Evolutionary conservation across 2,888 invertebrate genomes (phyloP), one percentile per base, ranked within the genome.

Genomic region (Antheraea assamensis): DNA sequence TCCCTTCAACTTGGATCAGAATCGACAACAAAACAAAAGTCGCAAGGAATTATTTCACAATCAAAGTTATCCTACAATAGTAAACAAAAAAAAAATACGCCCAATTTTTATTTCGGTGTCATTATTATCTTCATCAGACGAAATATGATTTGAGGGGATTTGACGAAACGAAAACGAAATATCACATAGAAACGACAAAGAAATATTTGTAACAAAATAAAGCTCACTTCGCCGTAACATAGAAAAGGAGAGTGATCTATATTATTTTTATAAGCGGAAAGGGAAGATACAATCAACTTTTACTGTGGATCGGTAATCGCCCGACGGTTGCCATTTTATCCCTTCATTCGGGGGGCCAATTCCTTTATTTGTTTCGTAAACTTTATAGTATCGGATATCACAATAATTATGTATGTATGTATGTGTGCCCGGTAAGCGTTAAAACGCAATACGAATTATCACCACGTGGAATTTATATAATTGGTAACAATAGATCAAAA

Each of bases 201-300:
- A n/a, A 68, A 68, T 68, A 17, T 66, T 15, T 27, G 68, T 68
- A 68, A 35, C 68, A 35, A 35, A 68, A 35, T 68, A 68, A 31
- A 68, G 68, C 68, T 68, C 17, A 27, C 17, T 68, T n/a, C n/a
- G 68, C 21, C 35, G 35, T 68, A n/a, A 35, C 68, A 68, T 68
- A 68, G 79, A 76, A 75, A 78, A 77, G 73, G 30, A 30, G 27
- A 30, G 21, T 79, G 78, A 75, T 75, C 81, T 82, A 80, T 83
- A 80, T 80, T 83, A 83, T 85, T 85, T 83, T 83, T 77, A 80
- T 75, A 70, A 80, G 80, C 80, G 68, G n/a, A 81, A 78, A 77
- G 24, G 78, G 81, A 76, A 78, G 78, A 81, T 82, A 80, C 83
- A 84, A 87, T 85, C 85, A 81, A 75, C 74, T 83, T 85, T 81